Conservation (phyloP, 2,888 invertebrate genomes). For the Aspidiotus destructor region DNA sequence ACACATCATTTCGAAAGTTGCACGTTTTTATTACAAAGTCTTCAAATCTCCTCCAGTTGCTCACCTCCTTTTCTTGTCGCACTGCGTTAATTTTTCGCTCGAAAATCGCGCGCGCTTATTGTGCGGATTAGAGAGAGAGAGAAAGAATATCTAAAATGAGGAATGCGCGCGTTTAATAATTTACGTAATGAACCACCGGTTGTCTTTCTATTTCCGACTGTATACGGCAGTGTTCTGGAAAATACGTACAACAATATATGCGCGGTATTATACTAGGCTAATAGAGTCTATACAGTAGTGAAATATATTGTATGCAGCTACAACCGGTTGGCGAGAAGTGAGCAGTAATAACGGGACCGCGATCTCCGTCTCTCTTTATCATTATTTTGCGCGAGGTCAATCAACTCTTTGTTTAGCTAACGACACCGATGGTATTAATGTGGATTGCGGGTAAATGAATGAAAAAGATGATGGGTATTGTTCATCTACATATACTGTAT, state of each 20-base stretch:
- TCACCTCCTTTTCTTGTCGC: background rate
- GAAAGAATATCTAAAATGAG: background rate
- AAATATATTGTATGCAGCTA: background rate
- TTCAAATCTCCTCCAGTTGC: too few relatives aligned
- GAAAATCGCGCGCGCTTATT: background rate
- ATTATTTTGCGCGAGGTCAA: conserved; percentile 27
- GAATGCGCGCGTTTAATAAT: conserved; percentile 18
- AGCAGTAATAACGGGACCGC: conserved; percentile 20
- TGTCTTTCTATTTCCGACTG: conserved; percentile 10
- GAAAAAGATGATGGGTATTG: too few relatives aligned
- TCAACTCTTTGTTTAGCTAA: conserved; percentile 24
- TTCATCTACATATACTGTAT: too few relatives aligned
- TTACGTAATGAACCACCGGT: conserved; percentile 23
- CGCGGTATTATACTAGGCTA: too few relatives aligned
- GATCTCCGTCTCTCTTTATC: background rate
- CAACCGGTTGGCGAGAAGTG: conserved; percentile 22
- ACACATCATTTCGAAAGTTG: too few relatives aligned
- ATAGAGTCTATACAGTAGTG: too few relatives aligned
- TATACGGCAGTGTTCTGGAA: conserved; percentile 12
- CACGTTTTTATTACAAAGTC: too few relatives aligned
- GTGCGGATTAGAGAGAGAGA: conserved; percentile 1
- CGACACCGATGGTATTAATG: too few relatives aligned
- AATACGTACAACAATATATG: too few relatives aligned
- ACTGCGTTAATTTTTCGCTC: conserved; percentile 25
- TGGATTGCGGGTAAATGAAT: too few relatives aligned